Evolutionary conservation across 2,113 vertebrate genomes (phyloP), one percentile per base, ranked within the genome.

Genomic region (Hippotragus niger): DNA sequence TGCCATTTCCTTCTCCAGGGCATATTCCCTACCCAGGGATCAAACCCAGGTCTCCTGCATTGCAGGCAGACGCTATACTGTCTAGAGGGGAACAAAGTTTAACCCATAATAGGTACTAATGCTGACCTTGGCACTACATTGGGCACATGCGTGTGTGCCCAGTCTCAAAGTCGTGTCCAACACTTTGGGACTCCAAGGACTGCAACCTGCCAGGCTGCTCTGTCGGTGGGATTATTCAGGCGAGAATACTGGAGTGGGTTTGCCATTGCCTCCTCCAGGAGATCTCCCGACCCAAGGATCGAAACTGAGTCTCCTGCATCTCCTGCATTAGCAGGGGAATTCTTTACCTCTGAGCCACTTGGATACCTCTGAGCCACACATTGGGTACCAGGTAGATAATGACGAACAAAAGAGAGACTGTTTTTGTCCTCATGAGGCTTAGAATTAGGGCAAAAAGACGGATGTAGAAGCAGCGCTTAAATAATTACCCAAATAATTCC

Each of bases 31-130:
- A 43, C 36, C 36, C 36, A 43, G 23, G 36, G 71, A 74, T 74
- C 0, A 6, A 74, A 74, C 11, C 1, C 13, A 25, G 12, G 11
- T 74, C 11, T 43, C 71, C 36, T 25, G 36, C 36, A 14, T 36
- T 58, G 57, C 57, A 58, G 57, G 57, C 4, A 58, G 57, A 58
- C 0, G 4, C 57, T 58, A 0, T 58, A 58, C 25, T 10, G 0
- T 27, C 57, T 12, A 58, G 57, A 58, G 57, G 4, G 57, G 57
- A 58, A 58, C 2, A 58, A 58, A 58, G 27, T 4, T 58, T 25
- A 27, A 58, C 25, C 25, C 57, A 27, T 58, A 58, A 58, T 25
- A 58, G 57, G 57, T 10, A 27, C 57, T 58, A 58, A 58, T 58
- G 57, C 57, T 58, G 57, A 58, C 57, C 57, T 58, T 27, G 57